Conservation (phyloP, 2,113 vertebrate species). For the Falco punctatus region DNA sequence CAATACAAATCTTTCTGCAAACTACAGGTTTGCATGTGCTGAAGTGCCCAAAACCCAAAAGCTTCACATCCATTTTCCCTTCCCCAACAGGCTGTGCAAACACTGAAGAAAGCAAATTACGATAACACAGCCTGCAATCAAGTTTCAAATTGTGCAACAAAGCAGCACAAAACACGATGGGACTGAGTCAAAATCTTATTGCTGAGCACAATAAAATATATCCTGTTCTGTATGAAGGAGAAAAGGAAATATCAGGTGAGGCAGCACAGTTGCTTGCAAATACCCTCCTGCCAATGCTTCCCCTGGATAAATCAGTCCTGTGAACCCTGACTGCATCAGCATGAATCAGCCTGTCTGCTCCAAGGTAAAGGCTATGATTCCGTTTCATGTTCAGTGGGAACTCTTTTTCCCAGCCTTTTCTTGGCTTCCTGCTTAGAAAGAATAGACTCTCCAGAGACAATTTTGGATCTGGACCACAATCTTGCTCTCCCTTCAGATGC, state of each 20-base stretch:
- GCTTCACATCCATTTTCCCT: neutral
- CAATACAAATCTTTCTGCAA: neutral
- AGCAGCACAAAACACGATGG: neutral
- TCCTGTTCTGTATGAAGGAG: neutral
- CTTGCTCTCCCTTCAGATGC: conserved; percentile 37
- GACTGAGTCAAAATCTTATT: neutral
- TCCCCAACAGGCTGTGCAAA: neutral
- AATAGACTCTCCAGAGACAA: conserved; percentile 49
- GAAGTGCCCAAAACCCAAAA: neutral
- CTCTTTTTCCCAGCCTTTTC: neutral
- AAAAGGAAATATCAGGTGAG: neutral
- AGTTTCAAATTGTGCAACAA: neutral
- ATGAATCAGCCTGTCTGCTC: conserved; percentile 11
- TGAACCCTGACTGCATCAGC: neutral
- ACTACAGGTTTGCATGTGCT: neutral
- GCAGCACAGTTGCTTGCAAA: neutral
- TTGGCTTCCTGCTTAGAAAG: conserved; percentile 55
- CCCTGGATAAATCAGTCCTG: neutral
- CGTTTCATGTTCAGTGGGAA: neutral
- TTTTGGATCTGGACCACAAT: conserved; percentile 30
- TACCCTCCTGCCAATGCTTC: neutral
- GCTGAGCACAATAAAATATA: neutral
- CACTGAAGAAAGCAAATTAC: neutral
- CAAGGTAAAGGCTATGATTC: neutral
- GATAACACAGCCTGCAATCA: neutral